Percentiles rank a stretch among this genome's conserved stretches.
These are phyloP conservation scores for Polypterus bichir DNA, from an alignment of 2,113 vertebrate genomes.

Conservation along the genomic window DNA sequence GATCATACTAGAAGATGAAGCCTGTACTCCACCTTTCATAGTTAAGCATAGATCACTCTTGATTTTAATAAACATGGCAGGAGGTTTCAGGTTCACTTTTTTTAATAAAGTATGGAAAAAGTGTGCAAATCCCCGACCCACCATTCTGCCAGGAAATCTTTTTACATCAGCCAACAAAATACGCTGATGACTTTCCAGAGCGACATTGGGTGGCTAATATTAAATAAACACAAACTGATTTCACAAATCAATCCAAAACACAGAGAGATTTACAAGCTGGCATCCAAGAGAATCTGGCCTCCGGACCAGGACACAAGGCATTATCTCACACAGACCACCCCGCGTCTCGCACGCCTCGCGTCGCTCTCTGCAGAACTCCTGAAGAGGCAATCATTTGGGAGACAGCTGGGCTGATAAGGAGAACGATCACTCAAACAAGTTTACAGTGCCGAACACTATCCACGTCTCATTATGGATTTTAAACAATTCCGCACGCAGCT, in stretches of 20 bases:
- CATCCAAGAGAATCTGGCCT: conserved; percentile 25
- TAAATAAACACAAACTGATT: conserved; percentile 37
- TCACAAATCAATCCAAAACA: conserved; percentile 37
- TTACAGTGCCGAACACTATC: too few species aligned
- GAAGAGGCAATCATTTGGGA: too few species aligned
- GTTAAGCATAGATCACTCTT: conserved; percentile 36
- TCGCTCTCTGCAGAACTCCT: too few species aligned
- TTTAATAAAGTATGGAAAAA: conserved; percentile 40
- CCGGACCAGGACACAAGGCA: background rate
- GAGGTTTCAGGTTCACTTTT: conserved; percentile 27
- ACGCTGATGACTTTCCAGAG: conserved; percentile 39
- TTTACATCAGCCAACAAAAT: conserved; percentile 35
- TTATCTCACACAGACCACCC: background rate
- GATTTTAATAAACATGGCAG: conserved; percentile 36
- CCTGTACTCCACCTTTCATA: conserved; percentile 31
- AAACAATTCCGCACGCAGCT: too few species aligned
- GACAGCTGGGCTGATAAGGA: too few species aligned
- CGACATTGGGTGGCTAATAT: conserved; percentile 43
- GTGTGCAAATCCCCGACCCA: conserved; percentile 35
- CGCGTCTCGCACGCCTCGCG: too few species aligned
- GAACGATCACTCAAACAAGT: too few species aligned
- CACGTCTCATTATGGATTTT: too few species aligned
- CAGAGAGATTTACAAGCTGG: conserved; percentile 35
- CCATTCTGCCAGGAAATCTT: conserved; percentile 42
- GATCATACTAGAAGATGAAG: conserved; percentile 30